Evolutionary conservation across 1,140 invertebrate genomes (phyloP).

Genomic region (Diachasma alloeum): DNA sequence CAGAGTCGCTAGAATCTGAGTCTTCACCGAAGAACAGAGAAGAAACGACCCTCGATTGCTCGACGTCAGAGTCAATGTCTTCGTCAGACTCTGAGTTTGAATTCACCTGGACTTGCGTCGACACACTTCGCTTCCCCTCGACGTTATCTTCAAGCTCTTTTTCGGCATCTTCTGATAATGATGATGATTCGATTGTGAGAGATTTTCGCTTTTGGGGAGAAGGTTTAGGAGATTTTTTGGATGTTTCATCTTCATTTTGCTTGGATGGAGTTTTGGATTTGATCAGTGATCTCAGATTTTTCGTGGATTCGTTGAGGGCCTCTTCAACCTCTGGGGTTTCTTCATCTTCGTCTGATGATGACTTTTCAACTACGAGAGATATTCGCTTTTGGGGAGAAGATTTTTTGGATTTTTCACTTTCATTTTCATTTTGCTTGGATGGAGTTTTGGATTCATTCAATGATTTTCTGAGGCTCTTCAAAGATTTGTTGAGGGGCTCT

Average conservation of each 20-base stretch:
- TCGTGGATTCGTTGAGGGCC: too few relatives aligned
- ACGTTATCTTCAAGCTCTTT: background rate
- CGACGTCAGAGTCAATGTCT: too few relatives aligned
- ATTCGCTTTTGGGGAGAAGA: too few relatives aligned
- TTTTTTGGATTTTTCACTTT: too few relatives aligned
- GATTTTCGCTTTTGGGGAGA: background rate
- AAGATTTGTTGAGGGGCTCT: background rate
- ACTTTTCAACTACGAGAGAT: too few relatives aligned
- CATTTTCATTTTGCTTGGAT: too few relatives aligned
- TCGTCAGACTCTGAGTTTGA: constrained; percentile 16
- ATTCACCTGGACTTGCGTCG: constrained; percentile 4
- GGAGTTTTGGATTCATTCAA: too few relatives aligned
- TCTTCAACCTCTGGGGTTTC: too few relatives aligned
- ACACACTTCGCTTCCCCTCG: background rate
- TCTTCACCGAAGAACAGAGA: constrained; percentile 19
- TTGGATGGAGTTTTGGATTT: too few relatives aligned
- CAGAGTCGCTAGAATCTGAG: background rate
- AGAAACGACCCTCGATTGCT: background rate
- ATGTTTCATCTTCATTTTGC: background rate
- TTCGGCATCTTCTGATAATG: background rate
- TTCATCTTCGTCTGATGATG: too few relatives aligned
- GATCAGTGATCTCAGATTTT: too few relatives aligned
- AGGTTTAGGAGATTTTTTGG: background rate
- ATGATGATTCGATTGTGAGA: too few relatives aligned
- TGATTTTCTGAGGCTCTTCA: background rate